Conservation (phyloP, 2,797 vertebrate genomes). For the Cephalopachus bancanus region DNA sequence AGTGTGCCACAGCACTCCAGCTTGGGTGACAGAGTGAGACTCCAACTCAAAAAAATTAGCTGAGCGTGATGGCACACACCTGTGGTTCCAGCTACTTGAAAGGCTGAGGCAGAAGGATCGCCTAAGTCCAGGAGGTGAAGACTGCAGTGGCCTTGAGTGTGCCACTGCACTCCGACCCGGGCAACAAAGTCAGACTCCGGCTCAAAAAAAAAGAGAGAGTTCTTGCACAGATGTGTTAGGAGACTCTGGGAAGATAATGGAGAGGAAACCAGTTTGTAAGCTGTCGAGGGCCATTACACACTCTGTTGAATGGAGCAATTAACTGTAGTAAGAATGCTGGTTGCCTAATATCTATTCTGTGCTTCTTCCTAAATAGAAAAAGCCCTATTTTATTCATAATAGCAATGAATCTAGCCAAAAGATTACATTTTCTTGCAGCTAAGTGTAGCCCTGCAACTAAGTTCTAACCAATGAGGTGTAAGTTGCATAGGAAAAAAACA, state of each 20-base stretch:
- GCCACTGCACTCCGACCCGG: too few relatives aligned
- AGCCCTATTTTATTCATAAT: background rate
- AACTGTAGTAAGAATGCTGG: background rate
- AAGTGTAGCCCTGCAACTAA: background rate
- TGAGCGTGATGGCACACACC: too few relatives aligned
- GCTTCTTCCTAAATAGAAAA: background rate
- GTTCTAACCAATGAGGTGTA: background rate
- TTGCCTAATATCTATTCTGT: background rate
- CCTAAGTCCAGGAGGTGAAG: too few relatives aligned
- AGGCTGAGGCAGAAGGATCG: too few relatives aligned
- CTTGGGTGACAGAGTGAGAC: too few relatives aligned
- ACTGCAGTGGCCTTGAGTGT: too few relatives aligned
- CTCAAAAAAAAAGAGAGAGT: too few relatives aligned
- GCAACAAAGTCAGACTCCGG: too few relatives aligned
- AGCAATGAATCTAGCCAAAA: too few relatives aligned
- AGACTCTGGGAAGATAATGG: background rate
- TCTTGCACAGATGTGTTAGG: background rate
- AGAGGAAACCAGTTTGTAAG: background rate
- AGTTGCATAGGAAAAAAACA: background rate
- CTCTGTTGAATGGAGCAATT: background rate
- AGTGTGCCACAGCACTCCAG: too few relatives aligned
- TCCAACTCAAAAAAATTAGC: too few relatives aligned
- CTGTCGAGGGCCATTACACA: background rate
- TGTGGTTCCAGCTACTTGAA: too few relatives aligned
- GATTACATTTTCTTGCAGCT: background rate